Conservation (phyloP, 2,113 vertebrate species). For the Hippoglossus stenolepis region DNA sequence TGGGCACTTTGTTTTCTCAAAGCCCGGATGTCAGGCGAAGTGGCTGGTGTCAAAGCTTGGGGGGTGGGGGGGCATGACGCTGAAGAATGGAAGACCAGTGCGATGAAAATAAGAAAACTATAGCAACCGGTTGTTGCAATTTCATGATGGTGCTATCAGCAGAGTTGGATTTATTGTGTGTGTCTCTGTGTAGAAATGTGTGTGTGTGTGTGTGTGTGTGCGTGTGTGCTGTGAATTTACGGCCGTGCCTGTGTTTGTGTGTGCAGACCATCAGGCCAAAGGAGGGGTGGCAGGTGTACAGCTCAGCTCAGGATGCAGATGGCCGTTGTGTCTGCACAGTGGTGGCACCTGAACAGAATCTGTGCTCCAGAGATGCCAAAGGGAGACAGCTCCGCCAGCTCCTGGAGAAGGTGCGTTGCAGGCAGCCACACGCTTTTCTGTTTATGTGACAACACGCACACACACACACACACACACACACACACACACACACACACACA, state of each 20-base stretch:
- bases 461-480: constrained; percentile 3
- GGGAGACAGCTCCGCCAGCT: constrained; percentile 95
- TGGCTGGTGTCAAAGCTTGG: constrained; percentile 35
- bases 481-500: constrained; percentile 4
- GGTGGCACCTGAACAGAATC: constrained; percentile 96
- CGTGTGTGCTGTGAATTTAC: constrained; percentile 11
- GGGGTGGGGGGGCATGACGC: constrained; percentile 1
- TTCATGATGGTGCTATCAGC: constrained; percentile 27
- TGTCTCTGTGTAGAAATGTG: constrained; percentile 15
- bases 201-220: constrained; percentile 4
- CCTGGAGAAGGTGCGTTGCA: constrained; percentile 90
- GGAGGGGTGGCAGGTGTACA: constrained; percentile 99
- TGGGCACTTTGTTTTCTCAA: constrained; percentile 41
- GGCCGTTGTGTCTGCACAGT: constrained; percentile 98
- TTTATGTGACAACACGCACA: neutral
- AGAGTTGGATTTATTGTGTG: neutral
- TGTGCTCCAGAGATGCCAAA: constrained; percentile 97
- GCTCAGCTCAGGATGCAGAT: constrained; percentile 96
- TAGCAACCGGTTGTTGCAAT: constrained; percentile 11
- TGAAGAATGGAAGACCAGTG: constrained; percentile 30
- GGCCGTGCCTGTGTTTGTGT: neutral
- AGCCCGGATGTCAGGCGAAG: constrained; percentile 33
- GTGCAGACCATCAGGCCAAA: constrained; percentile 93
- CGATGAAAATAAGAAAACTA: constrained; percentile 9
- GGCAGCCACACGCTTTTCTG: constrained; percentile 8